phyloP scores from a whole-genome alignment of 1,140 invertebrate species.

The Drosophila tristis region DNA sequence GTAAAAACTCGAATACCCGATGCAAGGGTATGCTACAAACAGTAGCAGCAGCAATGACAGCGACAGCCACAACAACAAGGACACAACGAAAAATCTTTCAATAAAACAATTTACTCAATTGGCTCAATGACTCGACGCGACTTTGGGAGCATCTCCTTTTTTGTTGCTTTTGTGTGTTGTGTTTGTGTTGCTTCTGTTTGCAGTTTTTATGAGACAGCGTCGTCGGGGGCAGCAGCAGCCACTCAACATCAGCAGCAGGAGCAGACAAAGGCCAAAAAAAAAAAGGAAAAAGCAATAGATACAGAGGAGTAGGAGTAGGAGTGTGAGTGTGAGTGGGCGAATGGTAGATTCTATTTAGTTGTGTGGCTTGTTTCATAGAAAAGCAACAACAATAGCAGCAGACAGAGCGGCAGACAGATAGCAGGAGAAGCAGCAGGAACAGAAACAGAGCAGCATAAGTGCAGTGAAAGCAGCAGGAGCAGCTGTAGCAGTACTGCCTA shows the following conservation, averaged over 20 bases:
- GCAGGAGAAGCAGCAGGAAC: constrained; percentile 13
- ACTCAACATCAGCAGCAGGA: constrained; percentile 11
- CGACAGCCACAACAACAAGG: constrained; percentile 49
- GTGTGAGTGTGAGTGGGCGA: not conserved
- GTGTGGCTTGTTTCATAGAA: constrained; percentile 68
- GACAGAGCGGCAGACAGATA: constrained; percentile 2
- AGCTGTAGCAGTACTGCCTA: too few species aligned
- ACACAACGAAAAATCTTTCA: constrained; percentile 75
- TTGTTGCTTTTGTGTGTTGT: constrained; percentile 31
- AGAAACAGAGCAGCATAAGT: too few species aligned
- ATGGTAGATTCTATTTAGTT: constrained; percentile 71
- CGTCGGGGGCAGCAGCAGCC: constrained; percentile 42
- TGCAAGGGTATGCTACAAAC: not conserved
- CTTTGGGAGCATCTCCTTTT: constrained; percentile 37
- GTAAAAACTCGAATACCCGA: too few species aligned
- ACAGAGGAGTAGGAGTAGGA: not conserved
- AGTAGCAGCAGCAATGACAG: not conserved
- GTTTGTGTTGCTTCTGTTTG: constrained; percentile 47
- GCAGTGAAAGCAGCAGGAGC: too few species aligned
- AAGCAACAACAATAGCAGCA: constrained; percentile 30
- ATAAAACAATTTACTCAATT: constrained; percentile 82
- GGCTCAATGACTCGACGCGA: constrained; percentile 78
- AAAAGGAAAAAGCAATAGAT: not conserved
- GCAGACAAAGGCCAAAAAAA: constrained; percentile 28
- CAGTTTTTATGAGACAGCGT: constrained; percentile 64